Conservation (phyloP, 2,888 invertebrate genomes). For the Cheilosia vulpina region DNA sequence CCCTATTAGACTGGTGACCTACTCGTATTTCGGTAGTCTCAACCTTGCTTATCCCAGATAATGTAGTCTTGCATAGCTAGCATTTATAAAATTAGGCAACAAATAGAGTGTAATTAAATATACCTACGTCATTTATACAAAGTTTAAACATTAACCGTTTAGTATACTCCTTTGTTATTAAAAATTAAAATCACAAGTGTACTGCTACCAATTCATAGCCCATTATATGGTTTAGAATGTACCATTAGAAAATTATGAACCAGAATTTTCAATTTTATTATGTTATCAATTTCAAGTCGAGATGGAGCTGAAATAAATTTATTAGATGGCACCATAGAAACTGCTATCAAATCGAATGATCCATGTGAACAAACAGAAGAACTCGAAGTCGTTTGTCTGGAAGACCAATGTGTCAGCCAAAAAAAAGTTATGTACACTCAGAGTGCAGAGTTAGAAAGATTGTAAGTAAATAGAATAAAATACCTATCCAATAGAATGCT, state of each 20-base stretch:
- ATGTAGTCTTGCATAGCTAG: too few species aligned
- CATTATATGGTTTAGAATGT: background rate
- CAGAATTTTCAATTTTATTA: background rate
- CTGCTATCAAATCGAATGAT: slow-evolving; percentile 13
- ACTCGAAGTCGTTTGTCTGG: slow-evolving; percentile 63
- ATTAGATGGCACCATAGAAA: slow-evolving; percentile 26
- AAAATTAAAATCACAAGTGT: background rate
- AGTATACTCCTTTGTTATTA: too few species aligned
- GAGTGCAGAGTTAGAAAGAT: slow-evolving; percentile 77
- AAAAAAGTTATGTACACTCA: slow-evolving; percentile 65
- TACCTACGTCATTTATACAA: too few species aligned
- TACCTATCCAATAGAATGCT: slow-evolving; percentile 27
- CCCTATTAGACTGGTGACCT: too few species aligned
- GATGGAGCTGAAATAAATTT: slow-evolving; percentile 52
- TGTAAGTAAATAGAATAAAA: slow-evolving; percentile 76
- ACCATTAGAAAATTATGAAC: background rate
- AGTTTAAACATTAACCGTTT: too few species aligned
- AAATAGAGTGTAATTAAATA: too few species aligned
- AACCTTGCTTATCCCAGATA: too few species aligned
- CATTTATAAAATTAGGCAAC: too few species aligned
- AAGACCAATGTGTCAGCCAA: slow-evolving; percentile 62
- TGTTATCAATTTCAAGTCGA: slow-evolving; percentile 54
- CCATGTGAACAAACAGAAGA: slow-evolving; percentile 39
- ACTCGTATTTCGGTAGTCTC: too few species aligned
- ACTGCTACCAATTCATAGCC: background rate